Conservation (phyloP, 1,140 invertebrate species). For the Macrocentrus cingulum region DNA sequence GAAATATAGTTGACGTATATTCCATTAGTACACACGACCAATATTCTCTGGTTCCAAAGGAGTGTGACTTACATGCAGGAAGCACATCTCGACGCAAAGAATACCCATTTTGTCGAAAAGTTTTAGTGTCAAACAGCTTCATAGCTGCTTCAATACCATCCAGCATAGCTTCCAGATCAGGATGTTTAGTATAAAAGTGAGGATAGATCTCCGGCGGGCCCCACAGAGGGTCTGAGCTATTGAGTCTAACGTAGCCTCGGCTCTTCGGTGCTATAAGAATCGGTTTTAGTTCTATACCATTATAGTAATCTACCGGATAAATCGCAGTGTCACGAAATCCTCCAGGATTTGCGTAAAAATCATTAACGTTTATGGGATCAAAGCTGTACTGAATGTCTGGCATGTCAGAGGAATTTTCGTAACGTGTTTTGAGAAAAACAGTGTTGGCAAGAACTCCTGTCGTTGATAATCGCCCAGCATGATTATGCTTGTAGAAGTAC, state of each 20-base stretch:
- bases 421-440: constrained; percentile 47
- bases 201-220: constrained; percentile 66
- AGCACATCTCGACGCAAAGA: constrained; percentile 35
- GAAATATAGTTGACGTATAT: constrained; percentile 67
- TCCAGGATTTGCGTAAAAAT: constrained; percentile 41
- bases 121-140: constrained; percentile 34
- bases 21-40: constrained; percentile 68
- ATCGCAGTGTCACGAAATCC: constrained; percentile 41
- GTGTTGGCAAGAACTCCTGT: constrained; percentile 44
- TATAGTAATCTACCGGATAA: constrained; percentile 47
- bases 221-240: constrained; percentile 59
- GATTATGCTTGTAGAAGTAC: constrained; percentile 48
- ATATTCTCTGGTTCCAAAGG: constrained; percentile 62
- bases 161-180: constrained; percentile 52
- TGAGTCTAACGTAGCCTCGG: constrained; percentile 58
- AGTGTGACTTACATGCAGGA: constrained; percentile 41
- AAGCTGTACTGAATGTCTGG: constrained; percentile 71
- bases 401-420: constrained; percentile 35
- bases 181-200: constrained; percentile 57
- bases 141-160: constrained; percentile 52
- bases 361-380: constrained; percentile 54
- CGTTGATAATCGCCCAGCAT: constrained; percentile 45
- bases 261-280: constrained; percentile 61
- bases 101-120: constrained; percentile 37
- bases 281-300: constrained; percentile 51